Evolutionary conservation across 1,140 invertebrate species (phyloP).

Genomic region (Hestina assimilis): DNA sequence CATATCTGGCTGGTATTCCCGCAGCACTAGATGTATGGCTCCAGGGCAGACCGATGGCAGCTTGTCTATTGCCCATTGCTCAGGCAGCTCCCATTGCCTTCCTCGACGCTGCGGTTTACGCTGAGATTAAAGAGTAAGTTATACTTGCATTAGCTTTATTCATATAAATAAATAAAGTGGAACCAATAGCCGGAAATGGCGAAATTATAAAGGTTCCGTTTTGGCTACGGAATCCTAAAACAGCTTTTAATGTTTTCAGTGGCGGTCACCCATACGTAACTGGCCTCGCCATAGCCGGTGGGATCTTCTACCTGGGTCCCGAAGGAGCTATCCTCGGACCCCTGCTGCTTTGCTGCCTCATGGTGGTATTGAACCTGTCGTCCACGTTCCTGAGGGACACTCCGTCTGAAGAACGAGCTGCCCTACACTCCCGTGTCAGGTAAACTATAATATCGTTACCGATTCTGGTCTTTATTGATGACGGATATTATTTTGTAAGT

Average conservation of each 20-base stretch:
- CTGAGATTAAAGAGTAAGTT: slow-evolving; percentile 96
- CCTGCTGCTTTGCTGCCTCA: slow-evolving; percentile 88
- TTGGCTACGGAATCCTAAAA: too few relatives aligned
- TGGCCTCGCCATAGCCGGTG: slow-evolving; percentile 98
- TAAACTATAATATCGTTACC: too few relatives aligned
- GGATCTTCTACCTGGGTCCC: slow-evolving; percentile 96
- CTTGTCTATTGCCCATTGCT: slow-evolving; percentile 88
- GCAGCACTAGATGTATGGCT: slow-evolving; percentile 97
- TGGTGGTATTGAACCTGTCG: slow-evolving; percentile 74
- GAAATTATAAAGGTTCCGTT: too few relatives aligned
- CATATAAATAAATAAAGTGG: not conserved
- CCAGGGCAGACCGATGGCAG: slow-evolving; percentile 86
- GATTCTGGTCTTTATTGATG: too few relatives aligned
- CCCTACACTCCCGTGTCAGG: slow-evolving; percentile 69
- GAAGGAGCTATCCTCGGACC: slow-evolving; percentile 98
- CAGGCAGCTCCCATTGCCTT: slow-evolving; percentile 94
- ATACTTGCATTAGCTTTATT: not conserved
- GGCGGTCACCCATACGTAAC: slow-evolving; percentile 98
- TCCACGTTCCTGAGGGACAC: slow-evolving; percentile 70
- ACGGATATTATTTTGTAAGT: not conserved
- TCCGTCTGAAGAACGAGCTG: slow-evolving; percentile 63
- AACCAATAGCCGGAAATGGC: too few relatives aligned
- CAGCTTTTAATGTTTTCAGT: slow-evolving; percentile 76
- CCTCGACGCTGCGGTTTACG: slow-evolving; percentile 97
- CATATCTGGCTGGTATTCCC: slow-evolving; percentile 96